Evolutionary conservation across 92 coral and sea anemone genomes (phyloP), one percentile per base, ranked within the genome.

Genomic region (Epizoanthus illoricatus): DNA sequence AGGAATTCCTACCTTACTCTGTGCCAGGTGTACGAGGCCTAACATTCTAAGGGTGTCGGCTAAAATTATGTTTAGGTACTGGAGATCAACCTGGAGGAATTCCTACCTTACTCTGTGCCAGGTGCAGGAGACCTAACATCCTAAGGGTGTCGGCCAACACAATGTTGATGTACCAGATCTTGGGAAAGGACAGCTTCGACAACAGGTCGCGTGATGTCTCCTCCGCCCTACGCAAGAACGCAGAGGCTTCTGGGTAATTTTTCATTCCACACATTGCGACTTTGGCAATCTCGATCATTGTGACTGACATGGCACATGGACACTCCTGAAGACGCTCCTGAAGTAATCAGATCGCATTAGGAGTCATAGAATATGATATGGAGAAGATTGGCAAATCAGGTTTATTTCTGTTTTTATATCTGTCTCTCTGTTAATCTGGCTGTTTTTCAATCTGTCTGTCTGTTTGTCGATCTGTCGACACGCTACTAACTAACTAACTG

Each of bases 111-210:
- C n/a, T 36, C 24, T 61, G 84, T 40, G 84, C 72, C 41, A 79
- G 11, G 70, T 63, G 41, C 20, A 79, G 24, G 11, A 62, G 84
- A 18, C 84, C 84, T n/a, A 79, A 28, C 47, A 19, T 62, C 33
- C 72, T 63, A 28, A 62, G 67, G 23, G 71, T 79, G 39, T 79
- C 71, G 24, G 84, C 84, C 67, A 79, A 41, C 40, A 68, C 73
- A 7, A 68, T 21, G 73, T 68, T 68, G 1, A 58, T 36, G 23
- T 69, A 79, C 56, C 54, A 59, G 19, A 19, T 42, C 36, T 40
- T 61, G 5, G 67, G 84, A n/a, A 59, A 23, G 23, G 73, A 8
- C 71, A 69, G 84, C 49, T 75, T 75, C 20, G 84, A 36, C 2
- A 40, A 41, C 59, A 52, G 57, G 20, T 61, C 63, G 45, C 62